Conservation (phyloP, 2,797 vertebrate genomes). For the Scomberomorus guttatus region DNA sequence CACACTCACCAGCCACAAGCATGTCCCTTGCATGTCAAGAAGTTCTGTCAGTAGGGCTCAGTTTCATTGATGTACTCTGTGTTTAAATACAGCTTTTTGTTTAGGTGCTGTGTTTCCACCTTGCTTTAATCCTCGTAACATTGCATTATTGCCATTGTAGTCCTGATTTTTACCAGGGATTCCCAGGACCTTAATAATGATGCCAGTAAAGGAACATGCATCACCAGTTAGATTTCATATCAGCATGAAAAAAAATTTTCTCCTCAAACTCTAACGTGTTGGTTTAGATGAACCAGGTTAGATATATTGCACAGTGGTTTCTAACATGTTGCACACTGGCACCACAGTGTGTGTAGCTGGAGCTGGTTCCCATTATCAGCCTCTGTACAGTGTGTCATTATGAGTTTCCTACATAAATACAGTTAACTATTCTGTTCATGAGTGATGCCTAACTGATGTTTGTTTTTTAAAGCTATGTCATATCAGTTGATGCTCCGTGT, state of each 20-base stretch:
- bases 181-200: not conserved
- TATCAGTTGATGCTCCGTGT: conserved; percentile 14
- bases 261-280: not conserved
- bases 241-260: not conserved
- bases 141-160: not conserved
- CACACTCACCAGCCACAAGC: not conserved
- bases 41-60: not conserved
- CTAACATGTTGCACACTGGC: conserved; percentile 18
- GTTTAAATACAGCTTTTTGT: not conserved
- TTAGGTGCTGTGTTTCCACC: not conserved
- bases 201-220: not conserved
- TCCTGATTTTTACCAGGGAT: not conserved
- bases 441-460: conserved; percentile 18
- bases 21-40: not conserved
- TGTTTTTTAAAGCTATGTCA: conserved; percentile 30
- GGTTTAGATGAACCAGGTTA: conserved; percentile 1
- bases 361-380: conserved; percentile 7
- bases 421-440: not conserved
- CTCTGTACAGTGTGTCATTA: conserved; percentile 10
- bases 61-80: not conserved
- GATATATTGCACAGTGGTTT: conserved; percentile 16
- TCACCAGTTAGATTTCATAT: not conserved
- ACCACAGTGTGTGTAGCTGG: conserved; percentile 17
- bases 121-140: not conserved
- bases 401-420: not conserved